Evolutionary conservation across 37 sponge, comb jelly and placozoan genomes (phyloP), one percentile per base, ranked within the genome.

Genomic region (Cliona cf. orientalis): DNA sequence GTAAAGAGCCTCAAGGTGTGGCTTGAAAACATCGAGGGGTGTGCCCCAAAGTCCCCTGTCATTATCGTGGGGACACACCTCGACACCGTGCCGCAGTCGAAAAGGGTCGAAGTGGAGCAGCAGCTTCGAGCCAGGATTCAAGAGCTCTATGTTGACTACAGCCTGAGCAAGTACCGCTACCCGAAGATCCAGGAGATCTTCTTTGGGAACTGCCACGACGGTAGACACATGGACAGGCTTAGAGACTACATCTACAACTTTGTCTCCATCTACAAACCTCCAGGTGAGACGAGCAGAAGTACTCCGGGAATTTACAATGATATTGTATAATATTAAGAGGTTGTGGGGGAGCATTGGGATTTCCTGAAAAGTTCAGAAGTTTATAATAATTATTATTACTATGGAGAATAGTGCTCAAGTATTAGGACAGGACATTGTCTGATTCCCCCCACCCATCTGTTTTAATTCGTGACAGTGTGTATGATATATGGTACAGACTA

Each of bases 21-120:
- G 96, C 85, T 96, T 34, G 91, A 86, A 42, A 96, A 96, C 43
- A 96, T 96, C 69, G 94, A 92, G 83, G 66, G 74, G 31, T 44
- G 90, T 40, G 90, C 93, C 42, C 69, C 79, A 2, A 84, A 80
- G 12, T 80, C 90, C 35, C 87, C 90, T 0, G 93, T 92, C 23
- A 89, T 95, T 37, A 82, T 92, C 0, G 80, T 95, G 12, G 96
- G 81, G 21, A 95, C 96, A 6, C 92, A 95, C 58, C 14, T 67
- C 2, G 96, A 95, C 85, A 33, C 32, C 26, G 5, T 87, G 1
- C 87, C 83, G 1, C 53, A 26, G 6, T 9, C 35, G 26, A 56
- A 40, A 12, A 40, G 75, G 2, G 41, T 36, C 19, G 84, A 81
- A 41, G 33, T 5, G 0, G 12, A 78, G 5, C 58, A 68, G 2